phyloP scores from a whole-genome alignment of 1,140 invertebrate genomes.

The Diorhabda sublineata region DNA sequence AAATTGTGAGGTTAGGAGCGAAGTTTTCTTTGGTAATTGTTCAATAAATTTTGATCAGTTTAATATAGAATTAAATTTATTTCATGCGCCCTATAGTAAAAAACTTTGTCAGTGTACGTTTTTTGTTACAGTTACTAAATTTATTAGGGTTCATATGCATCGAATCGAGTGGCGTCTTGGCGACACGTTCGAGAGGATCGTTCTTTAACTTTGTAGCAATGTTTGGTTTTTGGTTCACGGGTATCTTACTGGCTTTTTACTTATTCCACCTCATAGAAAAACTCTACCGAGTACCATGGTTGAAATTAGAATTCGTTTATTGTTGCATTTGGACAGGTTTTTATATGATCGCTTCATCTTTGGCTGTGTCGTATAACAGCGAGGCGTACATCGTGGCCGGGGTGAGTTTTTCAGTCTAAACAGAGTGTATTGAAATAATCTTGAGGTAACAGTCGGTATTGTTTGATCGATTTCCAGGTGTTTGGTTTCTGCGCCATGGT shows the following conservation, averaged over 20 bases:
- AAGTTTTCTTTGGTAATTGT: neutral
- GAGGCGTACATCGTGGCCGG: constrained; percentile 60
- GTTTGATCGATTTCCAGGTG: constrained; percentile 53
- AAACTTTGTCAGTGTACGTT: too few species aligned
- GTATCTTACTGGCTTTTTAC: constrained; percentile 75
- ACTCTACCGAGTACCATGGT: constrained; percentile 81
- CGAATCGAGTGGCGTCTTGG: constrained; percentile 53
- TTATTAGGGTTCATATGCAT: constrained; percentile 82
- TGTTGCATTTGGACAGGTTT: constrained; percentile 67
- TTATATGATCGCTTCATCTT: constrained; percentile 64
- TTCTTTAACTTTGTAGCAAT: constrained; percentile 83
- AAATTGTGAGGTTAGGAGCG: neutral
- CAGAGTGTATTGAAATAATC: neutral
- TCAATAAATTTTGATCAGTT: neutral
- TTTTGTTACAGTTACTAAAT: constrained; percentile 60
- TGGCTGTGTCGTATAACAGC: constrained; percentile 57
- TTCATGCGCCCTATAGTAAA: too few species aligned
- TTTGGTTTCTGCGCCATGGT: constrained; percentile 75
- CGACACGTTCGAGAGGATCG: constrained; percentile 50
- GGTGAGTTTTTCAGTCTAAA: constrained; percentile 54
- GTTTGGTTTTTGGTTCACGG: constrained; percentile 80
- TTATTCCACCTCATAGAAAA: constrained; percentile 82
- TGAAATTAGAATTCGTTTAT: constrained; percentile 77
- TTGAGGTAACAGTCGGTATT: too few species aligned
- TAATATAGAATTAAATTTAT: too few species aligned